Evolutionary conservation across 2,888 invertebrate genomes (phyloP).

Genomic region (Scotopteryx bipunctaria): DNA sequence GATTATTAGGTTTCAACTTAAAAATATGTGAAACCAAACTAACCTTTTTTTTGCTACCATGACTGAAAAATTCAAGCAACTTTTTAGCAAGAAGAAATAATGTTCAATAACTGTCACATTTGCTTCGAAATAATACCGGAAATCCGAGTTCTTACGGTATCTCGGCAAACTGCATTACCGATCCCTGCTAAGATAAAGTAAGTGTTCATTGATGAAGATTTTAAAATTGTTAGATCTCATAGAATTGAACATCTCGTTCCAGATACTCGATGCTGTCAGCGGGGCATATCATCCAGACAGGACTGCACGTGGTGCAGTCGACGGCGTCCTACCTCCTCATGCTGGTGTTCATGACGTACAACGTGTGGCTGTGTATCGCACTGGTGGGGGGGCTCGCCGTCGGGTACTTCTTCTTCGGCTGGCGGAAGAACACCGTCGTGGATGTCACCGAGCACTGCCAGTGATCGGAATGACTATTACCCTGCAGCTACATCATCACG

Average conservation of each 20-base stretch:
- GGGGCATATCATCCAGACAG: constrained; percentile 92
- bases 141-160: too few relatives aligned
- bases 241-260: constrained; percentile 46
- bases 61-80: too few relatives aligned
- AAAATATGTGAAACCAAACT: too few relatives aligned
- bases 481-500: too few relatives aligned
- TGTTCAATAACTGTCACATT: too few relatives aligned
- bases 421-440: constrained; percentile 95
- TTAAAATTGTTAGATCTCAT: too few relatives aligned
- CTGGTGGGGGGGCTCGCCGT: constrained; percentile 94
- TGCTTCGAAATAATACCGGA: too few relatives aligned
- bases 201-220: too few relatives aligned
- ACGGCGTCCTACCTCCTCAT: constrained; percentile 95
- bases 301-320: constrained; percentile 94
- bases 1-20: background rate
- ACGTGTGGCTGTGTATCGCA: constrained; percentile 95
- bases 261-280: constrained; percentile 92
- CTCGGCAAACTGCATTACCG: too few relatives aligned
- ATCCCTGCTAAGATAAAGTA: too few relatives aligned
- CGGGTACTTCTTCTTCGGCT: constrained; percentile 97
- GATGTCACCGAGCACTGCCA: constrained; percentile 97
- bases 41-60: too few relatives aligned
- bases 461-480: constrained; percentile 70
- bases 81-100: too few relatives aligned
- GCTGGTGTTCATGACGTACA: constrained; percentile 99